Base-by-base conservation (phyloP, 2,888 invertebrate species). In the Drosophila imparisetae region DNA sequence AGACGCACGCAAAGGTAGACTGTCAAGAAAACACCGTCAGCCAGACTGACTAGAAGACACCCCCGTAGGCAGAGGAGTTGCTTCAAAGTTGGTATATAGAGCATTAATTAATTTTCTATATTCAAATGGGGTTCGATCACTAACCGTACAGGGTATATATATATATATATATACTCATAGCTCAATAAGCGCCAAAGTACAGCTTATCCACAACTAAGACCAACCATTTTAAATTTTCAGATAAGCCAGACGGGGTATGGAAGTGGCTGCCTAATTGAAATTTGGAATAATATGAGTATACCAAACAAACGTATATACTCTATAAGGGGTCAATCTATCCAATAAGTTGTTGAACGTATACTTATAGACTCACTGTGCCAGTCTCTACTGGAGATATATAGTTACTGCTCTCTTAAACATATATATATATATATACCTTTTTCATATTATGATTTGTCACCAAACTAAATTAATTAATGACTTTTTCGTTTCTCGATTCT, bases 1-100 rank as follows among this genome's bases (percentile, higher is more conserved):
- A 86, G 83, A 80, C 78, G 75, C 69, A 83, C 74, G 60, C 54
- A 40, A 63, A 54, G 42, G 45, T 68, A 69, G 75, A 48, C 53
- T 60, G 49, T 52, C 50, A 52, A 59, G 0, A 0, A 32, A 11
- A 32, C 10, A 32, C 4, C 10, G 30, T 30, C 10, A 32, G 48
- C 30, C 45, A 62, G 75, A 71, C 79, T 3, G 40, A 8, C 29
- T 30, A 10, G 21, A 1, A 29, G 21, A 38, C 30, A 40, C 15
- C 15, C 29, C 5, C 7, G 1, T 21, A n/a, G n/a, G 2, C 66
- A 65, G 66, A 55, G 21, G 1, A n/a, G 0, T 18, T 38, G 18
- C 11, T 7, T 21, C 15, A 8, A 24, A 24, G 15, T 24, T 45
- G 2, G 8, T 21, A 21, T 0, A 11, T 0, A 5, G 11, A 11